Conservation (phyloP, 2,797 vertebrate genomes). For the Sebastes diaconus region DNA sequence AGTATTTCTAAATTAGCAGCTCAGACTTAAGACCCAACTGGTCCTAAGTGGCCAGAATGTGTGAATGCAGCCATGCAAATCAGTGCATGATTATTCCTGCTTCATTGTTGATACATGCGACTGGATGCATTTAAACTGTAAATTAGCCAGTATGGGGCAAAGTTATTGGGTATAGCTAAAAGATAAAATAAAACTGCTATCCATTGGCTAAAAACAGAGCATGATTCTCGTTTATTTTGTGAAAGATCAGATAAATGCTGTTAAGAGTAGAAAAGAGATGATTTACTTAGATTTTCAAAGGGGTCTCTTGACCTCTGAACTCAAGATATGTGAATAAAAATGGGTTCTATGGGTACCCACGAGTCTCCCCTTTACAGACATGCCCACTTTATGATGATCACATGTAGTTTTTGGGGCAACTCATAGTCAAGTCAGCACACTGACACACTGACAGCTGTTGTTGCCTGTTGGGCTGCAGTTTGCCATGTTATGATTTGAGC, state of each 20-base stretch:
- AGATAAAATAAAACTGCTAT: background rate
- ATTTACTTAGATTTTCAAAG: background rate
- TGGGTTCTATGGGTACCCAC: no score
- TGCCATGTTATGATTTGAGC: no score
- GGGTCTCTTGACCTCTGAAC: no score
- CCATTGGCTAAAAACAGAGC: background rate
- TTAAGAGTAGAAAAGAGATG: background rate
- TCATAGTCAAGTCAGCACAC: no score
- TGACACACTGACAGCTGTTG: no score
- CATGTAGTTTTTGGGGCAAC: no score
- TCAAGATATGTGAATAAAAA: no score
- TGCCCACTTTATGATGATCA: no score
- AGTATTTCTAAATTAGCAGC: slow-evolving; percentile 18
- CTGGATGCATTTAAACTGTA: slow-evolving; percentile 48
- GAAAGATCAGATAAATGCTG: background rate
- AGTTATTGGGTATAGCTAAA: background rate
- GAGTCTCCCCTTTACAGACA: no score
- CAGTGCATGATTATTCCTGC: slow-evolving; percentile 23
- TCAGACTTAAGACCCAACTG: background rate
- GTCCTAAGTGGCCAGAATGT: background rate
- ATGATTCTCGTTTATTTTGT: background rate
- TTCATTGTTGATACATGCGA: slow-evolving; percentile 15
- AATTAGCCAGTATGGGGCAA: slow-evolving; percentile 1
- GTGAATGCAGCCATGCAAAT: slow-evolving; percentile 18
- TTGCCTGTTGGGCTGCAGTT: no score